These are phyloP conservation scores for Dendrocopos noguchii DNA, from an alignment of 2,113 vertebrate genomes.

Conservation along the genomic window DNA sequence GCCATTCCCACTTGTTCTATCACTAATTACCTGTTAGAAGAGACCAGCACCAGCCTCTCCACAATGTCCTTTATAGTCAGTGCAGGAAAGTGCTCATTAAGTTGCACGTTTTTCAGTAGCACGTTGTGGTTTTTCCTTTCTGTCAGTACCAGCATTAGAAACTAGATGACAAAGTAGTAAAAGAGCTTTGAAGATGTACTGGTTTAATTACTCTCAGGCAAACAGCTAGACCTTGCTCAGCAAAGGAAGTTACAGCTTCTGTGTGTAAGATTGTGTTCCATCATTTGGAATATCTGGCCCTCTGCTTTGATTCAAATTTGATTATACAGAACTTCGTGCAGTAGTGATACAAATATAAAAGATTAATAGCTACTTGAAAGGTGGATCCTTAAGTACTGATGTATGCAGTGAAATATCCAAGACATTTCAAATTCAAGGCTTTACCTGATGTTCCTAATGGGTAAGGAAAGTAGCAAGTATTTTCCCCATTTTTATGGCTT, in stretches of 20 bases:
- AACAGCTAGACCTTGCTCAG: neutral
- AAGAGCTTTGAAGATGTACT: neutral
- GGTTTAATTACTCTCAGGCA: constrained; percentile 8
- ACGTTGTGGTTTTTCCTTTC: neutral
- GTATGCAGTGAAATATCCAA: neutral
- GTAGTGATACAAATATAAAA: neutral
- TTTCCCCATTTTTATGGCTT: neutral
- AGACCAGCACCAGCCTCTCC: too few species aligned
- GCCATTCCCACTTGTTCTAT: too few species aligned
- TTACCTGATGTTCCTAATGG: neutral
- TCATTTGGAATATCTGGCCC: neutral
- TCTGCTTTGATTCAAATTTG: constrained; percentile 42
- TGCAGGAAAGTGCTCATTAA: neutral
- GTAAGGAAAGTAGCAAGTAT: neutral
- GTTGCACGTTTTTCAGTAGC: neutral
- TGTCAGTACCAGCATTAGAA: neutral
- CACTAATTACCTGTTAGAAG: too few species aligned
- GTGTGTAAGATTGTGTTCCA: neutral
- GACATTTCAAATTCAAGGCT: neutral
- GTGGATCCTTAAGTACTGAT: neutral
- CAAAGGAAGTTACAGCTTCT: neutral
- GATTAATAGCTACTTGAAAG: neutral
- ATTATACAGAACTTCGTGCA: neutral
- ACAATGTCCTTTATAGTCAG: neutral
- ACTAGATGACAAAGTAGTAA: neutral